phyloP scores from a whole-genome alignment of 2,797 vertebrate genomes.

The Xenentodon cancila region DNA sequence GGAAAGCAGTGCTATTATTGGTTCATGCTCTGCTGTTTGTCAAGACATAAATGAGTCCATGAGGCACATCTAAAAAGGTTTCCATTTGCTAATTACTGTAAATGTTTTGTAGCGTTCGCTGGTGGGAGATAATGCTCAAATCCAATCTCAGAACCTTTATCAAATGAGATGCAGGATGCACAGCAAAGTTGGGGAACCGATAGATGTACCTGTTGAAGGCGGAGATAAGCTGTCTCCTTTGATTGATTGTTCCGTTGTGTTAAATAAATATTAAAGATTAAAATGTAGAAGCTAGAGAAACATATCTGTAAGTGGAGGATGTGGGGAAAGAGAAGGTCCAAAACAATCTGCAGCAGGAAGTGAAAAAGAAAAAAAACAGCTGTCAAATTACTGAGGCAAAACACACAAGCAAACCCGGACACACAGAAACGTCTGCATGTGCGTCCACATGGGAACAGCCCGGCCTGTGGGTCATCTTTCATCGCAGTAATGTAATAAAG shows the following conservation, averaged over 20 bases:
- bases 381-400: slow-evolving; percentile 34
- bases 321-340: background rate
- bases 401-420: slow-evolving; percentile 2
- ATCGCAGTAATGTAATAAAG: slow-evolving; percentile 48
- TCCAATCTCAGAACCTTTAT: background rate
- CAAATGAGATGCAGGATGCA: too few relatives aligned
- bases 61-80: background rate
- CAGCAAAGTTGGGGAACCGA: too few relatives aligned
- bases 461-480: slow-evolving; percentile 32
- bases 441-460: slow-evolving; percentile 6
- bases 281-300: background rate
- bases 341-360: slow-evolving; percentile 9
- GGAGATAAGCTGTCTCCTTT: too few relatives aligned
- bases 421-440: background rate
- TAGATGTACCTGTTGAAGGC: too few relatives aligned
- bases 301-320: background rate
- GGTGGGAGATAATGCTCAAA: background rate
- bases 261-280: background rate
- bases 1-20: too few relatives aligned
- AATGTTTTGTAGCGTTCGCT: background rate
- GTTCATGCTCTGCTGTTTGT: background rate
- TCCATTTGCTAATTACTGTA: background rate
- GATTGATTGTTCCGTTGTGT: background rate
- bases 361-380: slow-evolving; percentile 24
- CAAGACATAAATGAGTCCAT: background rate